A percentile compares a stretch with the other conserved stretches of the same genome.
Conservation (phyloP, 1,140 invertebrate genomes). For the Halictus rubicundus region DNA sequence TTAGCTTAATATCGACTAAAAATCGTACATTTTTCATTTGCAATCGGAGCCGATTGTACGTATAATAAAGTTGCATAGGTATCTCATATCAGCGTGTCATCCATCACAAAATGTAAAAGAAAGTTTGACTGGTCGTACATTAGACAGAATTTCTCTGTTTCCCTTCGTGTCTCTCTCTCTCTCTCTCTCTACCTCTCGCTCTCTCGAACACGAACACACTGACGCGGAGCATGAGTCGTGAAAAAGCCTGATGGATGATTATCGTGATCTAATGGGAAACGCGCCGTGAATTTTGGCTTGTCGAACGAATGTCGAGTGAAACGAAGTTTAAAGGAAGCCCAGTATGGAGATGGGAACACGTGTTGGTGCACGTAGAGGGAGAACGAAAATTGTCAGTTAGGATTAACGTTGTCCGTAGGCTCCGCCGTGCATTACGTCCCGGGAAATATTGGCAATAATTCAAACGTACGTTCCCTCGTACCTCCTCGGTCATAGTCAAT, state of each 20-base stretch:
- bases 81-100: not conserved
- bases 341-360: not conserved
- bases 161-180: no score
- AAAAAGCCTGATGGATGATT: not conserved
- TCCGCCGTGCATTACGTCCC: slow-evolving; percentile 37
- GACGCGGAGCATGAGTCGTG: not conserved
- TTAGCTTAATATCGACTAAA: no score
- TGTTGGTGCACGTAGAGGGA: slow-evolving; percentile 3
- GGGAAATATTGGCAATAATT: slow-evolving; percentile 52
- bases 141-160: not conserved
- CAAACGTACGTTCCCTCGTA: slow-evolving; percentile 37
- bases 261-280: slow-evolving; percentile 11
- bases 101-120: not conserved
- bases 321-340: slow-evolving; percentile 31
- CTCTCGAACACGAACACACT: not conserved
- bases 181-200: no score
- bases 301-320: slow-evolving; percentile 13
- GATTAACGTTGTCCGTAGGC: slow-evolving; percentile 45
- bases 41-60: no score
- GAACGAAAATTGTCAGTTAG: slow-evolving; percentile 46
- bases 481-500: slow-evolving; percentile 36
- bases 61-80: not conserved
- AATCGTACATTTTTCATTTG: no score
- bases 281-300: slow-evolving; percentile 16
- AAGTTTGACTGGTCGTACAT: not conserved